Conservation (phyloP, 2,888 invertebrate species). For the Pristionchus exspectatus region DNA sequence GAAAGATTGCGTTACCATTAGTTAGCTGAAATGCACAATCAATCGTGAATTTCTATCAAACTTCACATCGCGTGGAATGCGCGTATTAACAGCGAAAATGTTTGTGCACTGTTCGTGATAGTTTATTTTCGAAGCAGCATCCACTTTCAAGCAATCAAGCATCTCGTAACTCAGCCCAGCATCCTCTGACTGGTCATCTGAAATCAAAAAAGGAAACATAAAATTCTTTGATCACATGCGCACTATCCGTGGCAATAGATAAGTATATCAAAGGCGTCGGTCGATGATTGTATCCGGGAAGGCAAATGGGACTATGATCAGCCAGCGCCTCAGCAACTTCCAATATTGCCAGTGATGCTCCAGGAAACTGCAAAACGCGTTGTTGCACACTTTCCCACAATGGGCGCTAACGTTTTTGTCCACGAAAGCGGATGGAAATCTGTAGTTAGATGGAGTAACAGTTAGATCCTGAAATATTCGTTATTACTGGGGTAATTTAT, state of each 20-base stretch:
- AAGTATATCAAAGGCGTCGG: background rate
- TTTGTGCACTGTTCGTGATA: background rate
- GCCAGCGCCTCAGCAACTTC: background rate
- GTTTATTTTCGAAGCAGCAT: background rate
- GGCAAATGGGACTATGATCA: background rate
- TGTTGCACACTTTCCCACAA: background rate
- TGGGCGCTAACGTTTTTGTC: background rate
- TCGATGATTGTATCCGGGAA: background rate
- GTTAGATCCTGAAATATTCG: background rate
- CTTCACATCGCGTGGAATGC: background rate
- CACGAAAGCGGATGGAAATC: background rate
- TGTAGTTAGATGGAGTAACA: background rate
- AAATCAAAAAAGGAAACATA: no score
- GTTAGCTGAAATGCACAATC: background rate
- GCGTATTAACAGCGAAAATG: background rate
- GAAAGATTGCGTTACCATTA: background rate
- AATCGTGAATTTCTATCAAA: no score
- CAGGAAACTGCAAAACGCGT: background rate
- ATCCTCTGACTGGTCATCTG: no score
- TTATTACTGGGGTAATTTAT: no score
- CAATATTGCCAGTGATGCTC: background rate
- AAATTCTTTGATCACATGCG: no score
- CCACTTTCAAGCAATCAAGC: background rate
- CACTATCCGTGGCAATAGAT: no score
- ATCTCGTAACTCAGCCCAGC: background rate